Conservation (phyloP, 2,888 invertebrate species). For the Chalcis sispes region DNA sequence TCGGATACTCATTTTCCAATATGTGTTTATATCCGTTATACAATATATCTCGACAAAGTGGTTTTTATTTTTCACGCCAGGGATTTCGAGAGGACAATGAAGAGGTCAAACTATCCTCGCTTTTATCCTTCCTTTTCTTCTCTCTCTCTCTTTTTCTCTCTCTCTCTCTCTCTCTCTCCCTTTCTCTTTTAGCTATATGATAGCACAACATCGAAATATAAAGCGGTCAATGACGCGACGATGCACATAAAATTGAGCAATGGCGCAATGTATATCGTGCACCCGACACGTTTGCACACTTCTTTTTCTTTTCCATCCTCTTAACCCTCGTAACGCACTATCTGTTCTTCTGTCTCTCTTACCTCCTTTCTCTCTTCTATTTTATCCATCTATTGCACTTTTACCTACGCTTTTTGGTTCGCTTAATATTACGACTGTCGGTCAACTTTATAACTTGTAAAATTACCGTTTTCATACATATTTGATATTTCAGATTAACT, state of each 20-base stretch:
- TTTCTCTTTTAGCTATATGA: not conserved
- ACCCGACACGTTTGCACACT: conserved; percentile 30
- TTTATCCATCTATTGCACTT: not conserved
- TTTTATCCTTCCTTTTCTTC: no score
- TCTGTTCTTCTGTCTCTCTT: no score
- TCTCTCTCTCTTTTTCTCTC: no score
- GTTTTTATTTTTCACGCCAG: conserved; percentile 1
- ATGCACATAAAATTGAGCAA: conserved; percentile 48
- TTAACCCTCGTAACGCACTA: no score
- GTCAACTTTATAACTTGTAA: no score
- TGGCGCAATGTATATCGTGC: conserved; percentile 26
- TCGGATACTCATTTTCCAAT: conserved; percentile 32
- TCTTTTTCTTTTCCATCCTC: not conserved
- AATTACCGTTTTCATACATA: no score
- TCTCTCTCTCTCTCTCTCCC: not conserved
- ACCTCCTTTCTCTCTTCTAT: not conserved
- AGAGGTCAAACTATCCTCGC: conserved; percentile 8
- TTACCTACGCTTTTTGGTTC: not conserved
- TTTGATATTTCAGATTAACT: no score
- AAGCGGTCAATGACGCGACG: conserved; percentile 44
- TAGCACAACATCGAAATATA: conserved; percentile 34
- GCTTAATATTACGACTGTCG: no score
- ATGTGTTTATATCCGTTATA: conserved; percentile 22
- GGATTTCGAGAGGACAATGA: conserved; percentile 8
- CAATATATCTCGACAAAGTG: conserved; percentile 20